Conservation (phyloP, 2,113 vertebrate genomes). For the Varanus salvator region DNA sequence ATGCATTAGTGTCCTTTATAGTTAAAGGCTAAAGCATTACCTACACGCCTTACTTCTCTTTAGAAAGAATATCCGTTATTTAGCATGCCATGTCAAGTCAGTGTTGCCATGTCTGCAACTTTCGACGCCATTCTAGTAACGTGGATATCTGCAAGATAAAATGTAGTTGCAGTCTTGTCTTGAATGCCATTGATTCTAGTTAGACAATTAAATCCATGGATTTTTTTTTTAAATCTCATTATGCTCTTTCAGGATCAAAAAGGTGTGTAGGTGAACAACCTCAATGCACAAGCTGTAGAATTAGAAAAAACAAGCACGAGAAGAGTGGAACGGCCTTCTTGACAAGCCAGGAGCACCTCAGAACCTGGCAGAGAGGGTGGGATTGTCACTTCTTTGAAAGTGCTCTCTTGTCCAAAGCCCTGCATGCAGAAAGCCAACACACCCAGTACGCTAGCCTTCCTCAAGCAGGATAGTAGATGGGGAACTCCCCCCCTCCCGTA, state of each 20-base stretch:
- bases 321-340: too few species aligned
- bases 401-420: not conserved
- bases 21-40: constrained; percentile 73
- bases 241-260: constrained; percentile 20
- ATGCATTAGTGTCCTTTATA: constrained; percentile 71
- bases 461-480: too few species aligned
- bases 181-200: constrained; percentile 29
- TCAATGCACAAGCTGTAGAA: not conserved
- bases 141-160: constrained; percentile 25
- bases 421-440: not conserved
- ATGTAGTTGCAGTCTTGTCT: constrained; percentile 40
- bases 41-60: constrained; percentile 70
- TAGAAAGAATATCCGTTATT: constrained; percentile 40
- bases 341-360: not conserved
- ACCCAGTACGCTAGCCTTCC: not conserved
- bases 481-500: too few species aligned
- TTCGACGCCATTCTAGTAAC: constrained; percentile 28
- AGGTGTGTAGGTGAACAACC: not conserved
- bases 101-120: constrained; percentile 60
- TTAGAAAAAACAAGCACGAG: not conserved
- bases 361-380: not conserved
- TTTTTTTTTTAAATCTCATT: constrained; percentile 56
- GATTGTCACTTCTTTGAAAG: not conserved
- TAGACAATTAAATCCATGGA: constrained; percentile 56
- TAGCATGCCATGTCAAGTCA: constrained; percentile 65